Base-by-base conservation (phyloP, 1,140 invertebrate species). In the Rhynchophorus ferrugineus region DNA sequence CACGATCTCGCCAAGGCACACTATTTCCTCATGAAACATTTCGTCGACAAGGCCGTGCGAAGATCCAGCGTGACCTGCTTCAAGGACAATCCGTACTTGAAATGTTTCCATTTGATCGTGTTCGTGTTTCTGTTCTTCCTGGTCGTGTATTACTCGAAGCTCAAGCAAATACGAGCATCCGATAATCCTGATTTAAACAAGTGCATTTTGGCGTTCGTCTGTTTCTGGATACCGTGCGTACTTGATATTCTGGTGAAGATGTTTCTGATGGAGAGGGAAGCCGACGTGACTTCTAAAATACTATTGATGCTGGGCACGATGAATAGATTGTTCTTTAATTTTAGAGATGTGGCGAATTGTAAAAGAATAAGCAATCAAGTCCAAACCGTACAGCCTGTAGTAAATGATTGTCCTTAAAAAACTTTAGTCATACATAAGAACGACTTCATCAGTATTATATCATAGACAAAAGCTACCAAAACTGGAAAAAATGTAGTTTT, bases 91-190 rank as follows among this genome's bases (percentile, higher is more conserved):
- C 20, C 38, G 3, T 13, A n/a, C 5, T 6, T 47, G 18, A 54
- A 54, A 47, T 21, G 17, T 5, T 54, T 42, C 24, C 21, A 54
- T 20, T 36, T 54, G 3, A 3, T 36, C 11, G 16, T 35, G 14
- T 18, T 47, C 18, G 17, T 54, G 6, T 9, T 54, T 2, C 3
- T 20, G 2, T 54, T 47, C 41, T 47, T 54, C 24, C 2, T 18
- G 3, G 38, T 43, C 3, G 18, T 54, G 11, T 41, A 47, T 21
- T 54, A 47, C 19, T 39, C 44, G 11, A 54, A 54, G 42, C 18
- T 43, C 1, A 41, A 1, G 11, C 43, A 47, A 35, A 19, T 43
- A 7, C 46, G 34, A 54, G 3, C 42, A 7, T 20, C 37, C 5
- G 34, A 46, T 29, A 13, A 8, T 2, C 9, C 11, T 8, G 24